Evolutionary conservation across 2,113 vertebrate species (phyloP).

Genomic region (Murina feae): DNA sequence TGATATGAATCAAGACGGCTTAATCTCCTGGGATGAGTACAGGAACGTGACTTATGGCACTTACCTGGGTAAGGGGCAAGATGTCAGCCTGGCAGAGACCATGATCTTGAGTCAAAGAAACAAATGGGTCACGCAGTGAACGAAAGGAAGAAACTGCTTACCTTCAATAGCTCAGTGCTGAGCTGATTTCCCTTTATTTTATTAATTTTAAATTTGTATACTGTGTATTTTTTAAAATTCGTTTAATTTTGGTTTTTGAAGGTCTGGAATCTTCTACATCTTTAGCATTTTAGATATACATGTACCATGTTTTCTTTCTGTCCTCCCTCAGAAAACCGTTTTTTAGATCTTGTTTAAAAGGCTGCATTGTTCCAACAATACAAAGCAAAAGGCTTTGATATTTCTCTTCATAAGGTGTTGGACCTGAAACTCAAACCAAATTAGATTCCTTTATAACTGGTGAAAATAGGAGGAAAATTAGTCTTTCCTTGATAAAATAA

Average conservation of each 20-base stretch:
- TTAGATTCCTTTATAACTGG: conserved; percentile 26
- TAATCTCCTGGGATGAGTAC: conserved; percentile 90
- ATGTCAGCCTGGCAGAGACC: conserved; percentile 34
- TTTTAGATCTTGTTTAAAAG: conserved; percentile 3
- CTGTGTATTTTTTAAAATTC: neutral
- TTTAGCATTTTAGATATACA: conserved; percentile 42
- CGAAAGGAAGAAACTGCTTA: neutral
- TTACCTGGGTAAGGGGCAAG: conserved; percentile 86
- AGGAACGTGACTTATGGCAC: conserved; percentile 88
- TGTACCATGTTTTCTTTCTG: conserved; percentile 12
- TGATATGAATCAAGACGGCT: conserved; percentile 83
- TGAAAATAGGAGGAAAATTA: neutral
- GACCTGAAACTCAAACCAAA: conserved; percentile 31
- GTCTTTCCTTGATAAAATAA: conserved; percentile 17
- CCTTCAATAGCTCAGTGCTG: neutral
- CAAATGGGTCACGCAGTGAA: conserved; percentile 53
- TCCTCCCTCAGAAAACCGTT: neutral
- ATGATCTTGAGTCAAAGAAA: conserved; percentile 57
- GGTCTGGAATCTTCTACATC: conserved; percentile 12
- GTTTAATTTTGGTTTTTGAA: conserved; percentile 15
- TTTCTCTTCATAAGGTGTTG: conserved; percentile 12
- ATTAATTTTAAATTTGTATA: conserved; percentile 23
- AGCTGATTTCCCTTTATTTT: neutral
- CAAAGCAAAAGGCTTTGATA: conserved; percentile 28
- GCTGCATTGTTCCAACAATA: neutral